Percentiles rank a stretch among this genome's conserved stretches.
phyloP scores from a whole-genome alignment of 2,888 invertebrate genomes.

The Spisula solida region DNA sequence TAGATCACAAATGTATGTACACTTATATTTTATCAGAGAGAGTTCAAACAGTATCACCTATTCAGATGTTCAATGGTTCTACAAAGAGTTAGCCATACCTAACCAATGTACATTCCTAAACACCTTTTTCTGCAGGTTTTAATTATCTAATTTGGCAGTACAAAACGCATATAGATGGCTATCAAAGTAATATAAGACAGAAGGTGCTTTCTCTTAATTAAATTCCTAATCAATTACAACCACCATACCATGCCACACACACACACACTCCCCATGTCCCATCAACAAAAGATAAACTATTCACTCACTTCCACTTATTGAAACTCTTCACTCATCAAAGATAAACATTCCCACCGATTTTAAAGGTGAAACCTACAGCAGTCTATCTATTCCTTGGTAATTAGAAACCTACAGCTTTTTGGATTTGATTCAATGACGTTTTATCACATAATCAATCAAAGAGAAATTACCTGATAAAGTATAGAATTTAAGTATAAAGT shows the following conservation, averaged over 20 bases:
- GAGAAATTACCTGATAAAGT: neutral
- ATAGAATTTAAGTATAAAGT: neutral
- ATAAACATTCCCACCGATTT: neutral
- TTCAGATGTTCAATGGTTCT: no score
- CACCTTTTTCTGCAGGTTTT: no score
- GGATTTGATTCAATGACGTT: neutral
- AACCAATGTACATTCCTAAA: no score
- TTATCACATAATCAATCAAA: neutral
- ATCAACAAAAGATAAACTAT: constrained; percentile 9
- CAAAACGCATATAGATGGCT: no score
- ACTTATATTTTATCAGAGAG: no score
- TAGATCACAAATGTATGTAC: no score
- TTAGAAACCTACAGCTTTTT: neutral
- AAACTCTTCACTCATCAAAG: constrained; percentile 8
- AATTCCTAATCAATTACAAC: neutral
- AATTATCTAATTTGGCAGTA: no score
- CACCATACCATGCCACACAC: neutral
- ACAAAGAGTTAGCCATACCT: no score
- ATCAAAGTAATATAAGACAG: no score
- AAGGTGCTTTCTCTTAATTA: neutral
- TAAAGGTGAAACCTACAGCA: neutral
- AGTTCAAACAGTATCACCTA: no score
- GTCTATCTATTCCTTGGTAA: neutral
- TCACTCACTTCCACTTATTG: neutral
- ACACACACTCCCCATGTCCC: neutral